Percentiles rank a stretch among this genome's conserved stretches.
Evolutionary conservation across 2,797 vertebrate species (phyloP).

Genomic region (Aselliscus stoliczkanus): DNA sequence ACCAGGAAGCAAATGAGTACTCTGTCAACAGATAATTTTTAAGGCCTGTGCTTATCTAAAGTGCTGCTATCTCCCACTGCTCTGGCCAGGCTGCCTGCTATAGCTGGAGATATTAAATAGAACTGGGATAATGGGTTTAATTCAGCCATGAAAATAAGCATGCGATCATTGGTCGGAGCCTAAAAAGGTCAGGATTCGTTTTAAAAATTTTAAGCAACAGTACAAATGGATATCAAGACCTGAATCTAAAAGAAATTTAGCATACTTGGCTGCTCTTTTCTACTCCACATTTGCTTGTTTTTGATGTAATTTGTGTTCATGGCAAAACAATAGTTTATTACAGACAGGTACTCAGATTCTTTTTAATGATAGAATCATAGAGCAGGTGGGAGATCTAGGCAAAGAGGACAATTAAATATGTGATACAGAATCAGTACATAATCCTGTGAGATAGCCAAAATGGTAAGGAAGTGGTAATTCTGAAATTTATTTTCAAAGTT

Average conservation of each 20-base stretch:
- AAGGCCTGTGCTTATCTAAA: neutral
- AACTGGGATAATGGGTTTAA: neutral
- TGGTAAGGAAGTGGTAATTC: neutral
- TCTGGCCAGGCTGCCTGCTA: neutral
- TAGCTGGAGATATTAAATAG: neutral
- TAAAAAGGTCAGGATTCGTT: neutral
- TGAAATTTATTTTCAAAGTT: conserved; percentile 32
- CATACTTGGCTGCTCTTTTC: conserved; percentile 2
- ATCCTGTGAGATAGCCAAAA: neutral
- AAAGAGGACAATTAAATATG: neutral
- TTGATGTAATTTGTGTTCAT: neutral
- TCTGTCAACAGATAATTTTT: neutral
- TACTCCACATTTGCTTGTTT: conserved; percentile 4
- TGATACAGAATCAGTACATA: neutral
- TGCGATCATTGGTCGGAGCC: neutral
- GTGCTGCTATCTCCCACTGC: neutral
- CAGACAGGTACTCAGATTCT: neutral
- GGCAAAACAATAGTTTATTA: neutral
- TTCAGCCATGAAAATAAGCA: conserved; percentile 1
- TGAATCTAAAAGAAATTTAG: neutral
- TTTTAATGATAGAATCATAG: neutral
- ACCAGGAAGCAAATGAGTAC: neutral
- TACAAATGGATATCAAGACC: neutral
- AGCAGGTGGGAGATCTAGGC: neutral
- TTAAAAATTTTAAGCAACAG: neutral